Percentiles rank a stretch among this genome's conserved stretches.
phyloP scores from a whole-genome alignment of 2,797 vertebrate species.

The Aselliscus stoliczkanus region DNA sequence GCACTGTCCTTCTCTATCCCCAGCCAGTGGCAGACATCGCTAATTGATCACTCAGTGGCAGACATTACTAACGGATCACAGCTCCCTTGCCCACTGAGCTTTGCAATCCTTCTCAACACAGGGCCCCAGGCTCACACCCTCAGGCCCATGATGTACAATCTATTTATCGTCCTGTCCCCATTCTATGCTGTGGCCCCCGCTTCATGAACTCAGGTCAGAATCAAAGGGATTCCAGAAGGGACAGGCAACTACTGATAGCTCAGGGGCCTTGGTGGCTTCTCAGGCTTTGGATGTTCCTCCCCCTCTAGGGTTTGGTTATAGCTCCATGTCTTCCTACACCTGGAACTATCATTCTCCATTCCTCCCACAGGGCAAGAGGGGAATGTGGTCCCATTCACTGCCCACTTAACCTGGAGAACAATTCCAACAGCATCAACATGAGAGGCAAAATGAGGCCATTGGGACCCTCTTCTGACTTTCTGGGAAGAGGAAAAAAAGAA shows the following conservation, averaged over 20 bases:
- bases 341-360: accelerated
- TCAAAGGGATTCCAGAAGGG: background rate
- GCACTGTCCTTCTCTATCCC: background rate
- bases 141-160: background rate
- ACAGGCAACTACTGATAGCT: background rate
- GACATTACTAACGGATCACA: background rate
- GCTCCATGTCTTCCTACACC: accelerated
- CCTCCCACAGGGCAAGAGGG: background rate
- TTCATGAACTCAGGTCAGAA: background rate
- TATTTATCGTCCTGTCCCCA: background rate
- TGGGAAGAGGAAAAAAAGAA: background rate
- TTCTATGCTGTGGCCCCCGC: background rate
- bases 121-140: background rate
- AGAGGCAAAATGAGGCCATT: accelerated
- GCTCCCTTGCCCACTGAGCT: background rate
- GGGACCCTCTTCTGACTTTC: background rate
- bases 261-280: background rate
- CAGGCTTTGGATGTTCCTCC: accelerated
- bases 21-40: background rate
- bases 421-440: background rate
- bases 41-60: background rate
- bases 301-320: background rate
- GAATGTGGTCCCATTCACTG: too few species aligned
- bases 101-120: background rate
- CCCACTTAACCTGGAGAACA: accelerated